Percentiles rank a stretch among this genome's conserved stretches.
These are phyloP conservation scores for Triplophysa siluroides DNA, from an alignment of 2,113 vertebrate species.

Conservation along the genomic window DNA sequence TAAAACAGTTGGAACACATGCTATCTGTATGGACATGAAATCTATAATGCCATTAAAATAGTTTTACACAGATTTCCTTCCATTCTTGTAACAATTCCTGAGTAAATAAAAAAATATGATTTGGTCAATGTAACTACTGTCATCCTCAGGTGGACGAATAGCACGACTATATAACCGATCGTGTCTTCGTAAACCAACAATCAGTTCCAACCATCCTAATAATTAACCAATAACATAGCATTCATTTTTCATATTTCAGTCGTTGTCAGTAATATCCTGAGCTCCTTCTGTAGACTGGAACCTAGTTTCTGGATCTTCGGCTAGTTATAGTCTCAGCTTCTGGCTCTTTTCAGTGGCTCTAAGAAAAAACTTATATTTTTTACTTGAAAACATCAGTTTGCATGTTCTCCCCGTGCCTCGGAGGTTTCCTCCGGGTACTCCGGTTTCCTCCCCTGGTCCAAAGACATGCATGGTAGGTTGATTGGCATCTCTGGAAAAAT, in stretches of 20 bases:
- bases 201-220: background rate
- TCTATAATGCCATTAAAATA: background rate
- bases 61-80: background rate
- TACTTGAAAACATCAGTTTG: constrained; percentile 50
- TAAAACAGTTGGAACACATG: constrained; percentile 30
- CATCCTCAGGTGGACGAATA: constrained; percentile 12
- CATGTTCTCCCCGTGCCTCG: too few relatives aligned
- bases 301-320: constrained; percentile 69
- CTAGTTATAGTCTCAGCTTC: constrained; percentile 60
- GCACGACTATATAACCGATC: background rate
- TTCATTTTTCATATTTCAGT: constrained; percentile 51
- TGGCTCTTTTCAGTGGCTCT: constrained; percentile 63
- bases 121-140: constrained; percentile 18
- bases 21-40: constrained; percentile 20
- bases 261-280: constrained; percentile 65
- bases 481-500: too few relatives aligned
- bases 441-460: too few relatives aligned
- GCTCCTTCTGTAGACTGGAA: constrained; percentile 71
- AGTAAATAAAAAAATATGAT: constrained; percentile 25
- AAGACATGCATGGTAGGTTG: too few relatives aligned
- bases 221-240: constrained; percentile 64
- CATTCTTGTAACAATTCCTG: constrained; percentile 15
- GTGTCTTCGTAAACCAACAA: constrained; percentile 13
- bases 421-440: too few relatives aligned
- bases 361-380: constrained; percentile 49